Conservation (phyloP, 2,888 invertebrate genomes). For the Ischnura elegans region DNA sequence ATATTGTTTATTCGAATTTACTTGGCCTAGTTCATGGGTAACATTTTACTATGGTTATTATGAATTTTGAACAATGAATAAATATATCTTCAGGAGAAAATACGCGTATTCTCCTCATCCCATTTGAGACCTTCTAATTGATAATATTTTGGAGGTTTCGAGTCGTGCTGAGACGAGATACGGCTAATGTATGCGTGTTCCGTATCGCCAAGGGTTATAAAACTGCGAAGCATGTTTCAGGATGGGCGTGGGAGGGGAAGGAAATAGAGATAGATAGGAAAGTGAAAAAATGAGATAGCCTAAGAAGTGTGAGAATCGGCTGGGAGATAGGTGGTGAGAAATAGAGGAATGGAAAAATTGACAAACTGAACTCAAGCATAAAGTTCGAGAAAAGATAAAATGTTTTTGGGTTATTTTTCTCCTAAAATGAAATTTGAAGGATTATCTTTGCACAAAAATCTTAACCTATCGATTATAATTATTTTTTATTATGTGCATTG, state of each 20-base stretch:
- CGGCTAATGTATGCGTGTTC: slow-evolving; percentile 26
- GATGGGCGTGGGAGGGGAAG: background rate
- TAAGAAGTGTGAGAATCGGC: background rate
- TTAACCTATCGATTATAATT: too few relatives aligned
- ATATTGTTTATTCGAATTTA: too few relatives aligned
- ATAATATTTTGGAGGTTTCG: slow-evolving; percentile 41
- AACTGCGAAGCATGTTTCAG: background rate
- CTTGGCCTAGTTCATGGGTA: too few relatives aligned
- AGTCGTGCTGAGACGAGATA: background rate
- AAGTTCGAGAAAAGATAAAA: background rate
- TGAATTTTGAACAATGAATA: too few relatives aligned
- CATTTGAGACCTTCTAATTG: background rate
- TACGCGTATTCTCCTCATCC: too few relatives aligned
- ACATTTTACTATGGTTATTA: too few relatives aligned
- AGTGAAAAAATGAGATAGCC: background rate
- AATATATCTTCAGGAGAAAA: too few relatives aligned
- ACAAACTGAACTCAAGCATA: background rate
- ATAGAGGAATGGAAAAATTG: background rate
- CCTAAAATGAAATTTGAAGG: too few relatives aligned
- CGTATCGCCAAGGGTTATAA: slow-evolving; percentile 32
- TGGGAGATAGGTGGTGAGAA: background rate
- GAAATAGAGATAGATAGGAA: background rate
- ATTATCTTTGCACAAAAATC: too few relatives aligned
- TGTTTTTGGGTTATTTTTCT: background rate
- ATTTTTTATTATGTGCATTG: too few relatives aligned